phyloP scores from a whole-genome alignment of 2,797 vertebrate species.

The Tapirus indicus region DNA sequence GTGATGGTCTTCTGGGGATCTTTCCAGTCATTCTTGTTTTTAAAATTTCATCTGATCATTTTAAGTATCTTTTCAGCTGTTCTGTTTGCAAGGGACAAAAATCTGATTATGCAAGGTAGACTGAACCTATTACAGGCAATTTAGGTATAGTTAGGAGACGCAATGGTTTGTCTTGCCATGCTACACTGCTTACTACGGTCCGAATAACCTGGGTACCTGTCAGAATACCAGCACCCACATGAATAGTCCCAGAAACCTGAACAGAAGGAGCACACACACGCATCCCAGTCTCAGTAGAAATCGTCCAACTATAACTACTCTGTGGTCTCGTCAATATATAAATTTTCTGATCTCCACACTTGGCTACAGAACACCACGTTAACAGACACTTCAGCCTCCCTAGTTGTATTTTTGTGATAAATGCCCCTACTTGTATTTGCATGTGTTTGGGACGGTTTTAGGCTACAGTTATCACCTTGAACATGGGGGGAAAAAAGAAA shows the following conservation, averaged over 20 bases:
- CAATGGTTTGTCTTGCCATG: not conserved
- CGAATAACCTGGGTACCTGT: not conserved
- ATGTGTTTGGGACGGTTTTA: not conserved
- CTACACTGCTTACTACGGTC: not conserved
- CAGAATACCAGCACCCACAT: not conserved
- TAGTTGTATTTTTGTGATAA: not conserved
- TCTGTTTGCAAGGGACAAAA: not conserved
- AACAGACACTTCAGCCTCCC: not conserved
- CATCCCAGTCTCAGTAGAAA: conserved; percentile 32
- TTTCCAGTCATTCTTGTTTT: conserved; percentile 77
- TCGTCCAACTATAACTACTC: not conserved
- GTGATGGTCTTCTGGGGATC: conserved; percentile 84
- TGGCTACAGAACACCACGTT: not conserved
- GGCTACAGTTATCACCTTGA: not conserved
- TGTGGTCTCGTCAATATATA: not conserved
- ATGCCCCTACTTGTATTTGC: not conserved
- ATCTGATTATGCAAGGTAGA: not conserved
- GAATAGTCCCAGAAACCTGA: not conserved
- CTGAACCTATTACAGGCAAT: not conserved
- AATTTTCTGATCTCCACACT: not conserved
- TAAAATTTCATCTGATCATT: conserved; percentile 87
- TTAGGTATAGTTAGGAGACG: not conserved
- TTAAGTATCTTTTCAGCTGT: conserved; percentile 72
- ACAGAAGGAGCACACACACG: rapidly evolving
- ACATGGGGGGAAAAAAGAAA: not conserved